A percentile compares a stretch with the other conserved stretches of the same genome.
Evolutionary conservation across 2,888 invertebrate genomes (phyloP).

Genomic region (Gnatocerus cornutus): DNA sequence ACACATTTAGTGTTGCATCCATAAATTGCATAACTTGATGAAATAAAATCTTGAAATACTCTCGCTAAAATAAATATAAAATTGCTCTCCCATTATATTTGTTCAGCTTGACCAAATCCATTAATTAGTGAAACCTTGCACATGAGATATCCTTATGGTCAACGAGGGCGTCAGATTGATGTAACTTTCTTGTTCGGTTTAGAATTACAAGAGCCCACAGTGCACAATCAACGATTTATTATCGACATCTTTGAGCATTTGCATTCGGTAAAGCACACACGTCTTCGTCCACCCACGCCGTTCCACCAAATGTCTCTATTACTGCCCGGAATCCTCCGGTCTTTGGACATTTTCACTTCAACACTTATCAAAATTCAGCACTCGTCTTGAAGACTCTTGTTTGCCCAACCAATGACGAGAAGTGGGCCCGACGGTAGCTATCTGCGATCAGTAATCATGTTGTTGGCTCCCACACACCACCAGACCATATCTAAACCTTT

Average conservation of each 20-base stretch:
- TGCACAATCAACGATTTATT: conserved; percentile 60
- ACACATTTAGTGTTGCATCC: no score
- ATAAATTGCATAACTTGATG: no score
- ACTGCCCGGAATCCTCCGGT: conserved; percentile 34
- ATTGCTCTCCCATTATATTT: neutral
- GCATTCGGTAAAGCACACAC: conserved; percentile 52
- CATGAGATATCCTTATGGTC: conserved; percentile 37
- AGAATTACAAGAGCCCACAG: conserved; percentile 62
- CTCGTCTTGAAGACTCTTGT: conserved; percentile 41
- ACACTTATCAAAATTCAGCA: conserved; percentile 36
- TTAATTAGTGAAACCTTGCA: conserved; percentile 47
- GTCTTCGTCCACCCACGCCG: conserved; percentile 41
- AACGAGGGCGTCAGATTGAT: conserved; percentile 61
- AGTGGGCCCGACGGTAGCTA: conserved; percentile 56
- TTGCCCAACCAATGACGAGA: conserved; percentile 39
- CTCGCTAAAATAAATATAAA: no score
- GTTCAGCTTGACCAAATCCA: conserved; percentile 34
- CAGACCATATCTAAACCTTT: conserved; percentile 58
- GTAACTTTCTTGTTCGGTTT: conserved; percentile 59
- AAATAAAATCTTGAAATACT: no score
- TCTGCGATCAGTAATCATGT: conserved; percentile 60
- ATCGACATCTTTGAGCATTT: conserved; percentile 58
- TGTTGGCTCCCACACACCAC: conserved; percentile 59
- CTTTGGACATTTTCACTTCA: conserved; percentile 31
- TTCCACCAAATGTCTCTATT: conserved; percentile 42